A percentile compares a stretch with the other conserved stretches of the same genome.
Conservation (phyloP, 2,797 vertebrate genomes). For the Ibycter americanus region DNA sequence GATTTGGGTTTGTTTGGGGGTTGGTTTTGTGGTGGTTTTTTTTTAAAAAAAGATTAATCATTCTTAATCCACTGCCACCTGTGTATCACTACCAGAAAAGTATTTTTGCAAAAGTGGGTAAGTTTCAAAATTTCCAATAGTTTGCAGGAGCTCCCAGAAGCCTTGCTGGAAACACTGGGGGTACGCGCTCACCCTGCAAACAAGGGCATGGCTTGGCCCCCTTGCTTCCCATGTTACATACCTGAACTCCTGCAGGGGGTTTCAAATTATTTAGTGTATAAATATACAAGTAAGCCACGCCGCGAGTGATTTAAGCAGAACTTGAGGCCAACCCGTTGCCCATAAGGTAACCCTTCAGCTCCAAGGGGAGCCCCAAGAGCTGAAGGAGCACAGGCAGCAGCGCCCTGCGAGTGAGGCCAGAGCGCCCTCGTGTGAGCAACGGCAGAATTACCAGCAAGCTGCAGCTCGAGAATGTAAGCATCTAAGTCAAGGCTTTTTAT, state of each 20-base stretch:
- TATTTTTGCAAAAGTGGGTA: neutral
- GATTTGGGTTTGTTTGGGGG: neutral
- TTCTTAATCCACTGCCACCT: neutral
- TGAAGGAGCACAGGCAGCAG: neutral
- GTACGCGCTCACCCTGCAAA: neutral
- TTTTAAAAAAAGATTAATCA: neutral
- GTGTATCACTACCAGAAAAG: neutral
- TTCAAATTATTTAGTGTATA: too few species aligned
- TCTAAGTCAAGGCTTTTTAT: neutral
- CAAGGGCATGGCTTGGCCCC: neutral
- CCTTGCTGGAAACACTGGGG: neutral
- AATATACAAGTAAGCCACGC: neutral
- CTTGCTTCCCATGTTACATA: neutral
- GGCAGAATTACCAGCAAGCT: neutral
- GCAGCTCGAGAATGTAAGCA: neutral
- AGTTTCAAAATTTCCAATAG: neutral
- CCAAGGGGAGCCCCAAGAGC: neutral
- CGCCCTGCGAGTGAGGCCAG: neutral
- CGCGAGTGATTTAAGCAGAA: neutral
- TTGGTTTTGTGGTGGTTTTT: neutral
- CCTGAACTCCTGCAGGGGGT: neutral
- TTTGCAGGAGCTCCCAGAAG: neutral
- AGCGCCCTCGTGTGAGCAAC: conserved; percentile 51
- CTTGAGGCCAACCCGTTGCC: neutral
- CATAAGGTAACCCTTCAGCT: neutral